Evolutionary conservation across 1,140 invertebrate species (phyloP).

Genomic region (Asbolus verrucosus): DNA sequence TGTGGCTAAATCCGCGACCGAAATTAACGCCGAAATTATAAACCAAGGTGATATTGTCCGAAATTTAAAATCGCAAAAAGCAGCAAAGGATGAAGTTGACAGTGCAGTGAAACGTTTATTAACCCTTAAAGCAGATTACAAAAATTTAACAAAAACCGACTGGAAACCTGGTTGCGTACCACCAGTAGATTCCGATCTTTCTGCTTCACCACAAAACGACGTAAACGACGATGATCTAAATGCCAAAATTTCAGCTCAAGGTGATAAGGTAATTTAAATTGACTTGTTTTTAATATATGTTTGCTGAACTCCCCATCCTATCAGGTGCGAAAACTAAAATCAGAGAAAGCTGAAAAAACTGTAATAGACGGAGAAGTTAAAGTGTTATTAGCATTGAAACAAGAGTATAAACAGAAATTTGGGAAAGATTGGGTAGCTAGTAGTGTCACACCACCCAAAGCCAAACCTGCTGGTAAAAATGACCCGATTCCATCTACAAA

Average conservation of each 20-base stretch:
- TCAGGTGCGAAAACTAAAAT: constrained; percentile 76
- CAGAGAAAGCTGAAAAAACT: constrained; percentile 70
- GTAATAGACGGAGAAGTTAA: constrained; percentile 76
- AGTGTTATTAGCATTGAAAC: constrained; percentile 75
- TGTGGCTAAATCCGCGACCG: constrained; percentile 23
- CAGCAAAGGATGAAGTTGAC: constrained; percentile 70
- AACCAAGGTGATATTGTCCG: constrained; percentile 79
- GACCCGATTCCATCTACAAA: too few relatives aligned
- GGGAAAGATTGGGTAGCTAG: constrained; percentile 74
- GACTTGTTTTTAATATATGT: too few relatives aligned
- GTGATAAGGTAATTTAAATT: constrained; percentile 76
- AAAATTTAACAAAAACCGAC: constrained; percentile 72
- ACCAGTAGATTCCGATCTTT: constrained; percentile 29
- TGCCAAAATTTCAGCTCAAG: constrained; percentile 75
- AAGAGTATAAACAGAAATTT: constrained; percentile 75
- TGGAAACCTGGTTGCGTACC: constrained; percentile 60
- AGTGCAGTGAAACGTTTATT: constrained; percentile 80
- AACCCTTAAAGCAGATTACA: constrained; percentile 83
- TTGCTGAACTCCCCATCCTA: constrained; percentile 77
- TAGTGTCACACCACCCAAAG: constrained; percentile 64
- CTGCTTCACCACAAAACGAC: constrained; percentile 15
- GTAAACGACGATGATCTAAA: constrained; percentile 63
- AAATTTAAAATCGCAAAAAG: constrained; percentile 75
- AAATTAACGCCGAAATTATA: constrained; percentile 66
- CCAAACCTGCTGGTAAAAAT: constrained; percentile 12